Conservation (phyloP, 2,888 invertebrate genomes). For the Temnothorax ravouxi region DNA sequence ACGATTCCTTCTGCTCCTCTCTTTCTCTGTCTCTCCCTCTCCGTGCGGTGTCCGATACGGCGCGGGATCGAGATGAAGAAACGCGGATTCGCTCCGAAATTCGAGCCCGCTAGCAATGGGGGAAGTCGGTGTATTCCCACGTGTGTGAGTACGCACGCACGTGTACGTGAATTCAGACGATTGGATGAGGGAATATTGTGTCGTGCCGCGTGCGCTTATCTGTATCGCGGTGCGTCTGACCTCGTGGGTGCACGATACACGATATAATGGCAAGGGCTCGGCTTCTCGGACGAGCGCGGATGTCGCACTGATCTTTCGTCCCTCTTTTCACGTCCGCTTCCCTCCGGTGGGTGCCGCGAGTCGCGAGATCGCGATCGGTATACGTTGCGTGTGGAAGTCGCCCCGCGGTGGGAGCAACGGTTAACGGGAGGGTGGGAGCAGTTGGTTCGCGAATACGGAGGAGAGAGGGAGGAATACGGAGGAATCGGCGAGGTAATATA, state of each 20-base stretch:
- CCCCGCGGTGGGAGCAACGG: conserved; percentile 39
- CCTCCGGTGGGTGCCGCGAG: conserved; percentile 52
- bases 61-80: neutral
- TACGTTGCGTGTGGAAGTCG: conserved; percentile 35
- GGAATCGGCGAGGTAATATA: conserved; percentile 11
- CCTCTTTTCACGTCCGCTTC: conserved; percentile 59
- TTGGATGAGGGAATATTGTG: neutral
- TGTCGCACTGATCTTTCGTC: conserved; percentile 68
- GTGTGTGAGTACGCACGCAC: conserved; percentile 7
- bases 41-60: too few species aligned
- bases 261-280: conserved; percentile 34
- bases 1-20: conserved; percentile 8
- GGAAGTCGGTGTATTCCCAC: neutral
- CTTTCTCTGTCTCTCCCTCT: neutral
- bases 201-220: neutral
- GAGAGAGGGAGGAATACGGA: neutral
- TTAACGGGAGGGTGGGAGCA: conserved; percentile 24
- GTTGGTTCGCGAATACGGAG: conserved; percentile 12
- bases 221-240: neutral
- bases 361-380: conserved; percentile 41
- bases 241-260: neutral
- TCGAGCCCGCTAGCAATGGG: neutral
- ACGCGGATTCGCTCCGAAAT: conserved; percentile 13
- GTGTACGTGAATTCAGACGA: conserved; percentile 7
- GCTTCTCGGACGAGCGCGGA: conserved; percentile 46